Conservation (phyloP, 1,140 invertebrate species). For the Goniozus legneri region DNA sequence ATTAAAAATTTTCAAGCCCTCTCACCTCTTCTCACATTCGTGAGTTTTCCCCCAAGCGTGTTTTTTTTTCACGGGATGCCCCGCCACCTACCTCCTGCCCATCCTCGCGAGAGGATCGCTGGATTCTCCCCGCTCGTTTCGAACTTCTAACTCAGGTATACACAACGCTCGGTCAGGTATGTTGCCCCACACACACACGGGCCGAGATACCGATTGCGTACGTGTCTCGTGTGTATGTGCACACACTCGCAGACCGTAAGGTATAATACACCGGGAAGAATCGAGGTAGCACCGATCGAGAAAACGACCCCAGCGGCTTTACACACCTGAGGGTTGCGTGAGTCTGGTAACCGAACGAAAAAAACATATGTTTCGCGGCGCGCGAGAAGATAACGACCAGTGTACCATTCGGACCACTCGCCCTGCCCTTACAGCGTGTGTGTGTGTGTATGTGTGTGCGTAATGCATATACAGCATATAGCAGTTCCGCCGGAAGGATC, state of each 20-base stretch:
- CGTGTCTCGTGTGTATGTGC: background rate
- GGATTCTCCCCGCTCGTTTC: constrained; percentile 27
- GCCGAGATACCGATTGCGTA: too few species aligned
- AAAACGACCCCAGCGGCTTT: constrained; percentile 3
- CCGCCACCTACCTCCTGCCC: constrained; percentile 14
- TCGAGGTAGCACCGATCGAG: too few species aligned
- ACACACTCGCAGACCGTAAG: constrained; percentile 4
- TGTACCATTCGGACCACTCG: background rate
- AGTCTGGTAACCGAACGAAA: constrained; percentile 26
- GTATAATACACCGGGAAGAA: too few species aligned
- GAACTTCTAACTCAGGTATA: constrained; percentile 36
- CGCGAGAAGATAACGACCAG: background rate
- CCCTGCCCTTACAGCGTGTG: too few species aligned
- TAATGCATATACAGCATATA: too few species aligned
- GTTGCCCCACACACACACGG: too few species aligned
- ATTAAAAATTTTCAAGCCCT: too few species aligned
- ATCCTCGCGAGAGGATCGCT: constrained; percentile 15
- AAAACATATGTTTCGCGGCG: constrained; percentile 27
- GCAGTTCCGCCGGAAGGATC: too few species aligned
- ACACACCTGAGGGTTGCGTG: constrained; percentile 21
- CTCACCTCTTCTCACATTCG: too few species aligned
- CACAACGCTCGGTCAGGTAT: too few species aligned
- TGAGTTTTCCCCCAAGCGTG: constrained; percentile 12
- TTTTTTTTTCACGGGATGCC: constrained; percentile 13
- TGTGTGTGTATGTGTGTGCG: too few species aligned